Evolutionary conservation across 2,797 vertebrate genomes (phyloP).

Genomic region (Cyprinella venusta): DNA sequence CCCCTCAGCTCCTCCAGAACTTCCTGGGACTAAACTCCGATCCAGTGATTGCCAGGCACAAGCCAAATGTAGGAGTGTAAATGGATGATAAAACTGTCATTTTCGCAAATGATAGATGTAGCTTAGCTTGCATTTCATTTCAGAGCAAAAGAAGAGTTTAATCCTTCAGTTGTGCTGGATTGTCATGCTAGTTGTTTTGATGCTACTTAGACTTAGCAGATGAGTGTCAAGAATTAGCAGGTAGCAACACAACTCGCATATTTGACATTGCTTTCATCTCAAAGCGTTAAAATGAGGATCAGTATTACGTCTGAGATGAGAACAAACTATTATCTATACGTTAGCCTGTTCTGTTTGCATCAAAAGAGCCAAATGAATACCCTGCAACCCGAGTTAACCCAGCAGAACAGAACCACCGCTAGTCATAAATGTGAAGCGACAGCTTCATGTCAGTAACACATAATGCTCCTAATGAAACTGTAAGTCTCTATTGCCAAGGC

Average conservation of each 20-base stretch:
- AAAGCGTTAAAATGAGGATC: background rate
- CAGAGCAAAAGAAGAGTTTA: slow-evolving; percentile 21
- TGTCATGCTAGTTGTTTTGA: slow-evolving; percentile 27
- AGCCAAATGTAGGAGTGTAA: slow-evolving; percentile 31
- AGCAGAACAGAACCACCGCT: background rate
- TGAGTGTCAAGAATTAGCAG: slow-evolving; percentile 29
- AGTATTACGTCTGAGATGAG: background rate
- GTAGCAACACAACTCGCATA: background rate
- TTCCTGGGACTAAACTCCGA: slow-evolving; percentile 47
- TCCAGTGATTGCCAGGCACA: slow-evolving; percentile 39
- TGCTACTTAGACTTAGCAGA: slow-evolving; percentile 28
- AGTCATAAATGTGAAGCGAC: slow-evolving; percentile 24
- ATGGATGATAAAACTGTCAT: slow-evolving; percentile 55
- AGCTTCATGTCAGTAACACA: slow-evolving; percentile 33
- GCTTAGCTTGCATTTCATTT: slow-evolving; percentile 42
- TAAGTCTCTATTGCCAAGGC: slow-evolving; percentile 40
- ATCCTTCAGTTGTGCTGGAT: slow-evolving; percentile 20
- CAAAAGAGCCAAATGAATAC: slow-evolving; percentile 8
- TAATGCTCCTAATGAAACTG: slow-evolving; percentile 53
- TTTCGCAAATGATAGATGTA: slow-evolving; percentile 47
- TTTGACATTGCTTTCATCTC: background rate
- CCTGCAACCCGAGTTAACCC: slow-evolving; percentile 37
- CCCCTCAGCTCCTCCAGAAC: slow-evolving; percentile 25
- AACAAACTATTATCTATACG: background rate
- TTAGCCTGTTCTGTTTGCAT: background rate